phyloP scores from a whole-genome alignment of 2,888 invertebrate genomes.

The Cerceris ruficornis region DNA sequence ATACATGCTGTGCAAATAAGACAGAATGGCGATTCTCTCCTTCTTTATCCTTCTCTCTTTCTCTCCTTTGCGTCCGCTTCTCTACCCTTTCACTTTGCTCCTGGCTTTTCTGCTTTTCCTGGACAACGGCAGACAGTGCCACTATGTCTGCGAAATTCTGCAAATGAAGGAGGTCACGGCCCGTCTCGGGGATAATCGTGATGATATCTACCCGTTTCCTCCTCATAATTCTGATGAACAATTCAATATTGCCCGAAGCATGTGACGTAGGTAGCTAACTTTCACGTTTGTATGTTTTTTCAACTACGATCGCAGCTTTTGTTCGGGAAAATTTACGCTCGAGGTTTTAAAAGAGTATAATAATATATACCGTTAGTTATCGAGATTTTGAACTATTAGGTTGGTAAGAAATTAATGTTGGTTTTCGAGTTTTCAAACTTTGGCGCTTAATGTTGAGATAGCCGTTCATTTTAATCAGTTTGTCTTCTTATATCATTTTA shows the following conservation, averaged over 20 bases:
- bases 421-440: too few species aligned
- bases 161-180: slow-evolving; percentile 36
- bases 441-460: too few species aligned
- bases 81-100: slow-evolving; percentile 1
- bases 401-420: too few species aligned
- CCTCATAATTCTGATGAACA: slow-evolving; percentile 18
- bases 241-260: slow-evolving; percentile 1
- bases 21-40: slow-evolving; percentile 43
- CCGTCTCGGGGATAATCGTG: slow-evolving; percentile 32
- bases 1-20: slow-evolving; percentile 67
- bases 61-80: not conserved
- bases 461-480: too few species aligned
- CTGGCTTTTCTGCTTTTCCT: not conserved
- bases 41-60: slow-evolving; percentile 19
- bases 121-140: slow-evolving; percentile 22
- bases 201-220: slow-evolving; percentile 4
- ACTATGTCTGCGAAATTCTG: slow-evolving; percentile 21
- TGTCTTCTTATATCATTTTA: too few species aligned
- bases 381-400: too few species aligned
- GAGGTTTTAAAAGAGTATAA: not conserved
- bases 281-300: not conserved
- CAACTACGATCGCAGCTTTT: not conserved
- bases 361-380: too few species aligned
- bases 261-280: not conserved
- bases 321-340: not conserved